Base-by-base conservation (phyloP, 2,113 vertebrate species). In the Bubo bubo region DNA sequence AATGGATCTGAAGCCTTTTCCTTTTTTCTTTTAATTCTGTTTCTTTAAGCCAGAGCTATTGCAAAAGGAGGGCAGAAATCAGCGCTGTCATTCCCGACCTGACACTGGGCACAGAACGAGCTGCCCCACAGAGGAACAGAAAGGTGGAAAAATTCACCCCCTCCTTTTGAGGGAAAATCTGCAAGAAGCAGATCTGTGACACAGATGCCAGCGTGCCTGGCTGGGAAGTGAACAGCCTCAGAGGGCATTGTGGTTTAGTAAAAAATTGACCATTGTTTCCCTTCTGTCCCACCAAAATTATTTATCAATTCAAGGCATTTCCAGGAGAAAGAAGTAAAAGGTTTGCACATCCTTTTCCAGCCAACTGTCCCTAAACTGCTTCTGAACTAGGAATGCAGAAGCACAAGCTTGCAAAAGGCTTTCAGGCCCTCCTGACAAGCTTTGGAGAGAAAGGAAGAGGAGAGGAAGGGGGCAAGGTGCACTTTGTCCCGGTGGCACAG, bases 241-340 rank as follows among this genome's bases (percentile, higher is more conserved):
- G 56, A 0, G 1, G 79, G 47, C 41, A 34, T 28, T 82, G 60
- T 41, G 56, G 56, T 92, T 92, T 55, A 14, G 1, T 74, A n/a
- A 50, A 81, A 85, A 84, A 86, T 34, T 76, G 73, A 60, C 53
- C 82, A 77, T 74, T 88, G 86, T 92, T 90, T 90, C 41, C 50
- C 32, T 88, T 96, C 64, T 72, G 37, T 85, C 47, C 41, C 60
- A 92, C 26, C 74, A 75, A 85, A 94, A 67, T 56, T 88, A 82
- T 75, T 92, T 52, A 88, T 49, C 74, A 79, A 26, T 62, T 84
- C 74, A 53, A 90, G 64, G 60, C 10, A 5, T 74, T 86, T 92
- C 22, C 43, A 85, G 66, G 79, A 93, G 86, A 77, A 58, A 80
- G 21, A 67, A 37, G 37, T 2, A 1, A 82, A 90, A 79, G 41